phyloP scores from a whole-genome alignment of 2,888 invertebrate genomes.

The Pecten maximus region DNA sequence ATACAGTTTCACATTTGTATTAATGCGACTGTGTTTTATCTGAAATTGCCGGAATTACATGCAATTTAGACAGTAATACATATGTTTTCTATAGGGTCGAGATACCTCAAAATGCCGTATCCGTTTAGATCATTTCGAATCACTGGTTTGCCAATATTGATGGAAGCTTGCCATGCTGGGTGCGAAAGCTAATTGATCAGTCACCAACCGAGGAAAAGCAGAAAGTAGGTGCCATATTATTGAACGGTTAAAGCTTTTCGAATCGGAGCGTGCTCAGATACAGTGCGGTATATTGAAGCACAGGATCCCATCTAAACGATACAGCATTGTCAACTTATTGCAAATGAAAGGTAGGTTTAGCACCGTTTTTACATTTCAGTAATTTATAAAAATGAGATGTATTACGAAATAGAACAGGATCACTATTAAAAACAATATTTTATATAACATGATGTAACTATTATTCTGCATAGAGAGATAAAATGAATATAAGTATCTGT shows the following conservation, averaged over 20 bases:
- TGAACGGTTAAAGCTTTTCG: background rate
- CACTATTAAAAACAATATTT: too few species aligned
- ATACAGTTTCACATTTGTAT: too few species aligned
- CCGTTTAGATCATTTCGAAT: background rate
- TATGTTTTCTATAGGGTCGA: too few species aligned
- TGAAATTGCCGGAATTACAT: too few species aligned
- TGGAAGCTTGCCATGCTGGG: background rate
- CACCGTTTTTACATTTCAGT: background rate
- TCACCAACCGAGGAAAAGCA: background rate
- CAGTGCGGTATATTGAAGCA: background rate
- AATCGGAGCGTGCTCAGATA: background rate
- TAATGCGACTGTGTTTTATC: too few species aligned
- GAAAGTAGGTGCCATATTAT: constrained; percentile 23
- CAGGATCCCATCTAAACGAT: background rate
- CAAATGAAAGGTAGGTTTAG: background rate
- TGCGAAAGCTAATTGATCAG: background rate
- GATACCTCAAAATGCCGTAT: too few species aligned
- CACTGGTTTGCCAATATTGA: background rate
- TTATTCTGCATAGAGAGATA: too few species aligned
- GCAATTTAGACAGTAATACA: too few species aligned
- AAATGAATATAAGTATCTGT: too few species aligned
- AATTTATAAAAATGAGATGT: background rate
- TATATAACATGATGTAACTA: too few species aligned
- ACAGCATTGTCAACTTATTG: background rate
- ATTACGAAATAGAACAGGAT: background rate